Evolutionary conservation across 2,113 vertebrate species (phyloP).

Genomic region (Connochaetes taurinus): DNA sequence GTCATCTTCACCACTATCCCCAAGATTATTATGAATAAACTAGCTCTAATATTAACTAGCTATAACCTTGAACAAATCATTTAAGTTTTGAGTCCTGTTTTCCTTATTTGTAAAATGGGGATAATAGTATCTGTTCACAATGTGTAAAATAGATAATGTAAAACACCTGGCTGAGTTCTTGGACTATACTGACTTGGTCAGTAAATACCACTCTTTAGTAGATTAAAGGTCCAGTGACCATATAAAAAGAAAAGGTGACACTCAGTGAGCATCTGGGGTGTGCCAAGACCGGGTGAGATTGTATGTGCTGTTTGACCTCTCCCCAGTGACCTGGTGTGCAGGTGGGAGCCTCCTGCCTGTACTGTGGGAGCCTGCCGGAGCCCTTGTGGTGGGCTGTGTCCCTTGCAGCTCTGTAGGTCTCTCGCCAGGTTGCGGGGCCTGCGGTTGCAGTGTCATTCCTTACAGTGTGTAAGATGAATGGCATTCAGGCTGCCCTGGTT

Average conservation of each 20-base stretch:
- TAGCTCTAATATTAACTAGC: not conserved
- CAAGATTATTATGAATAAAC: not conserved
- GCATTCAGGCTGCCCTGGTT: not conserved
- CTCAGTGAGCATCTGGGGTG: not conserved
- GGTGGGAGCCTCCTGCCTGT: not conserved
- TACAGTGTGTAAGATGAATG: not conserved
- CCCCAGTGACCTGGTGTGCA: not conserved
- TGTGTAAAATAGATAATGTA: not conserved
- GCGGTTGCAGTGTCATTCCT: not conserved
- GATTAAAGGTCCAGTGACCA: not conserved
- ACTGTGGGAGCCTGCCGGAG: not conserved
- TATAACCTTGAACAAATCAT: not conserved
- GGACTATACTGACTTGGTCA: not conserved
- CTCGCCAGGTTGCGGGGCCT: not conserved
- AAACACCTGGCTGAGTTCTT: not conserved
- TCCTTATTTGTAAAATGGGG: not conserved
- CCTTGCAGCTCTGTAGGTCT: not conserved
- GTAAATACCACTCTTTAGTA: not conserved
- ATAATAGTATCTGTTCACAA: not conserved
- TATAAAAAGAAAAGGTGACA: not conserved
- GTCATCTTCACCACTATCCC: not conserved
- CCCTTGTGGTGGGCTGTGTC: not conserved
- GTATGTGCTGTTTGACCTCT: not conserved
- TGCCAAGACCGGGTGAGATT: not conserved
- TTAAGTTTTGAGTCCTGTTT: slow-evolving; percentile 17